These are phyloP conservation scores for Mercenaria mercenaria DNA, from an alignment of 1,140 invertebrate genomes.

Conservation along the genomic window DNA sequence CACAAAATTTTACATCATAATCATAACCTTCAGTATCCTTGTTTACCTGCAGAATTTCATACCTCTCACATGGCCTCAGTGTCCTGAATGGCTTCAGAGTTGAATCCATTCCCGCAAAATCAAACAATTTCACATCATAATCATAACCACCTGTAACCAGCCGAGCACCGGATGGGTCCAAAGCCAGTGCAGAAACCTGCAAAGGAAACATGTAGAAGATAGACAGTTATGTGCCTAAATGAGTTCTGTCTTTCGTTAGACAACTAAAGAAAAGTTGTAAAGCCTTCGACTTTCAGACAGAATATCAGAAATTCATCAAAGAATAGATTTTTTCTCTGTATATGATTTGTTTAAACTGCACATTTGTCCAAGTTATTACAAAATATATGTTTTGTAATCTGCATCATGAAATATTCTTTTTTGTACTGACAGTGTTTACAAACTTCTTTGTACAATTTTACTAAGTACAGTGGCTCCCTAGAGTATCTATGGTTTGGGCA, in stretches of 20 bases:
- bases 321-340: no score
- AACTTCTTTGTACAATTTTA: no score
- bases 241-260: background rate
- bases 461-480: no score
- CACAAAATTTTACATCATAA: no score
- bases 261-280: background rate
- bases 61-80: slow-evolving; percentile 96
- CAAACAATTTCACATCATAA: slow-evolving; percentile 98
- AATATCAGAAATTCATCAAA: background rate
- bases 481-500: no score
- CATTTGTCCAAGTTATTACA: no score
- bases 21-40: no score
- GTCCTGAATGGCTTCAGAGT: slow-evolving; percentile 96
- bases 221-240: no score
- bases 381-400: no score
- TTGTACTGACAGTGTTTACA: no score
- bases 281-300: background rate
- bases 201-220: background rate
- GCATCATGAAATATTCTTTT: no score
- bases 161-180: slow-evolving; percentile 97
- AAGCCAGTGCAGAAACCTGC: slow-evolving; percentile 91
- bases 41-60: slow-evolving; percentile 72
- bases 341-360: no score
- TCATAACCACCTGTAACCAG: slow-evolving; percentile 96
- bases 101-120: slow-evolving; percentile 99